phyloP scores from a whole-genome alignment of 1,140 invertebrate genomes.

The Andrena cerasifolii region DNA sequence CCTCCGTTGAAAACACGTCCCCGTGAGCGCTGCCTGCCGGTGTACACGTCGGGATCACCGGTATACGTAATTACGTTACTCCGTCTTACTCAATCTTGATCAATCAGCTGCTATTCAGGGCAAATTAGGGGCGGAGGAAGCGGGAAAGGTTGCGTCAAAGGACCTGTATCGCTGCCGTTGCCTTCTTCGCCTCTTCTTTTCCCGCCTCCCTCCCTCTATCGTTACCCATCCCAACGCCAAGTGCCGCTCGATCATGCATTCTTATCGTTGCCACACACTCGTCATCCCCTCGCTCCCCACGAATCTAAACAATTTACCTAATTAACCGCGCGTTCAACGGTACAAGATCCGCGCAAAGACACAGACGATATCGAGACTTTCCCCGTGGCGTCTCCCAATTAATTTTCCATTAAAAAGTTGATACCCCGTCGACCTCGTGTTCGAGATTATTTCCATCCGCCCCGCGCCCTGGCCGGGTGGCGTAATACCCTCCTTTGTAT shows the following conservation, averaged over 20 bases:
- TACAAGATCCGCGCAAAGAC: too few relatives aligned
- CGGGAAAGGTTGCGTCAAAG: constrained; percentile 45
- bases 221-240: constrained; percentile 12
- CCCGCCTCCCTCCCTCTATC: not conserved
- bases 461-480: not conserved
- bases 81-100: constrained; percentile 63
- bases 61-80: constrained; percentile 59
- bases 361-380: too few relatives aligned
- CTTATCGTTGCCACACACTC: too few relatives aligned
- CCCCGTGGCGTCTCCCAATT: not conserved
- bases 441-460: constrained; percentile 8
- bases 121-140: constrained; percentile 57
- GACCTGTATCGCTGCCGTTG: constrained; percentile 14
- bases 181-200: not conserved
- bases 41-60: constrained; percentile 39
- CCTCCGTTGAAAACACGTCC: constrained; percentile 11
- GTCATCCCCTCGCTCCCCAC: too few relatives aligned
- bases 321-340: too few relatives aligned
- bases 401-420: constrained; percentile 30
- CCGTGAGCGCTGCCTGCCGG: not conserved
- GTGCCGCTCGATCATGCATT: constrained; percentile 24
- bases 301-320: constrained; percentile 30
- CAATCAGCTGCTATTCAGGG: constrained; percentile 68
- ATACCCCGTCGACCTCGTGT: not conserved
- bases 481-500: constrained; percentile 26